Percentiles rank a stretch among this genome's conserved stretches.
Evolutionary conservation across 1,140 invertebrate species (phyloP).

Genomic region (Drosophila nigromelanica): DNA sequence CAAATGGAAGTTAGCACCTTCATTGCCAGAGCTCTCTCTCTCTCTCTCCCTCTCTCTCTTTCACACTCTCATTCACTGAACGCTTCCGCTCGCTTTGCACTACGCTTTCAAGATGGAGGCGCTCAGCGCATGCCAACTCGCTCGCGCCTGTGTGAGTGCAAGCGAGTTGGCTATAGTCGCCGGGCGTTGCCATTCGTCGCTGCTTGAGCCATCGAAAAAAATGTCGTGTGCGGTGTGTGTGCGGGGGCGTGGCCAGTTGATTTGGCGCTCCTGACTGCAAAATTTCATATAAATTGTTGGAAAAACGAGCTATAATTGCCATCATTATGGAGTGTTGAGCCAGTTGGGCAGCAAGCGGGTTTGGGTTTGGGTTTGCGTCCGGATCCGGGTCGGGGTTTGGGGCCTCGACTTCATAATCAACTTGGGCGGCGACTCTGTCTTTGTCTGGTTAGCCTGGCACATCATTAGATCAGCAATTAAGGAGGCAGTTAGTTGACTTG

Average conservation of each 20-base stretch:
- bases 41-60: constrained; percentile 15
- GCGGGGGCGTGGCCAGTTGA: constrained; percentile 32
- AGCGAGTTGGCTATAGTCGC: constrained; percentile 32
- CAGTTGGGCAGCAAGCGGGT: constrained; percentile 54
- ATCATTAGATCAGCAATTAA: constrained; percentile 77
- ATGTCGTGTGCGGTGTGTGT: constrained; percentile 34
- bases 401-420: constrained; percentile 65
- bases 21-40: neutral
- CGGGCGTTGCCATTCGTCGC: constrained; percentile 51
- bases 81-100: constrained; percentile 26
- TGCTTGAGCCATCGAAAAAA: constrained; percentile 48
- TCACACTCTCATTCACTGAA: constrained; percentile 12
- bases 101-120: constrained; percentile 72
- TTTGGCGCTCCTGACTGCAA: constrained; percentile 35
- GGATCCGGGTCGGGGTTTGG: neutral
- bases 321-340: constrained; percentile 84
- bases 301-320: constrained; percentile 84
- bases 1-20: constrained; percentile 32
- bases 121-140: constrained; percentile 29
- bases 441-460: constrained; percentile 40
- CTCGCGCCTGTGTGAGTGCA: neutral
- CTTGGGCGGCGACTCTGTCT: constrained; percentile 28
- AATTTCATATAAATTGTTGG: constrained; percentile 83
- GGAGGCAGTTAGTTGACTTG: constrained; percentile 54
- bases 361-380: neutral